Percentiles rank a stretch among this genome's conserved stretches.
Conservation (phyloP, 2,888 invertebrate species). For the Drosophila atroscutellata region DNA sequence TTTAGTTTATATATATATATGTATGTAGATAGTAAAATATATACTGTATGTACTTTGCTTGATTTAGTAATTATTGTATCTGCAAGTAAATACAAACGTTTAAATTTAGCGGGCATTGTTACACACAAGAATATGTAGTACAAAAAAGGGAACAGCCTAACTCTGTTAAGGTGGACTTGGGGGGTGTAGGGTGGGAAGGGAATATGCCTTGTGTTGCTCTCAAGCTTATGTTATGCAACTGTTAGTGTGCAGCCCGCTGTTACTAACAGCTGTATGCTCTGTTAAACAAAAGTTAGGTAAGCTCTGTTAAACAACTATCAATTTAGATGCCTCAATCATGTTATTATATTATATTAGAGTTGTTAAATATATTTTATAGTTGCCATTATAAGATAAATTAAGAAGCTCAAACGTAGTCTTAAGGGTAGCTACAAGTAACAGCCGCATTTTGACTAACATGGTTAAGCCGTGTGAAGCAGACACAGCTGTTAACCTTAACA, state of each 20-base stretch:
- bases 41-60: conserved; percentile 62
- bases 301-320: neutral
- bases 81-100: conserved; percentile 83
- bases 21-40: conserved; percentile 68
- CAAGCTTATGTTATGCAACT: neutral
- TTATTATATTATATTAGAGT: neutral
- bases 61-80: conserved; percentile 83
- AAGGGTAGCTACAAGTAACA: neutral
- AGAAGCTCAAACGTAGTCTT: neutral
- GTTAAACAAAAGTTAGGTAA: neutral
- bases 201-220: conserved; percentile 11
- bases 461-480: neutral
- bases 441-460: neutral
- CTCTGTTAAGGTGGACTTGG: neutral
- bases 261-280: neutral
- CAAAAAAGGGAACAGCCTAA: conserved; percentile 47
- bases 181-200: neutral
- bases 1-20: conserved; percentile 48
- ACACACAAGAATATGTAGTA: conserved; percentile 28
- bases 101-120: conserved; percentile 64
- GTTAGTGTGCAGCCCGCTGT: neutral
- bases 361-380: neutral
- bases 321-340: neutral
- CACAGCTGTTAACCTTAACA: neutral
- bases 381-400: neutral